Evolutionary conservation across 2,888 invertebrate species (phyloP), one percentile per base, ranked within the genome.

Genomic region (Amphipoea lucens): DNA sequence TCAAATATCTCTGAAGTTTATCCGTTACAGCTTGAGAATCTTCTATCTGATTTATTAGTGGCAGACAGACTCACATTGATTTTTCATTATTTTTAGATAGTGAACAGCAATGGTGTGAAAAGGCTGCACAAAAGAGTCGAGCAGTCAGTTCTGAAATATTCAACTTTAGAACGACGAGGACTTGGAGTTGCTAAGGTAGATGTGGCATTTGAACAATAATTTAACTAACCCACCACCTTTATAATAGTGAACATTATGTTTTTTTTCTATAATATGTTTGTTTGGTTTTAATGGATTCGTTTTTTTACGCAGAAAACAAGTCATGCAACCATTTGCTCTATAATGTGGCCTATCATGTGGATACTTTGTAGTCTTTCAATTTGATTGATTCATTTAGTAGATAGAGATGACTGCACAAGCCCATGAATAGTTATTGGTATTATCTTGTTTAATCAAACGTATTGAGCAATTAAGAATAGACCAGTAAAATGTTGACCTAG

Each of bases 81-180:
- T 71, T 74, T 40, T 57, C n/a, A 14, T 69, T 77, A 66, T 79
- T 93, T 92, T 45, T 90, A 97, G 96, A 97, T 98, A 75, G 98
- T 98, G 0, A 98, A 98, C 93, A 98, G 98, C 89, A 98, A 98
- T 90, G 98, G 98, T 4, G 97, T 98, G 54, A 98, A 99, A 91
- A 97, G 99, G 81, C 97, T 99, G 63, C 98, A 99, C 91, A 98
- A 98, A 87, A 97, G 99, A 85, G 99, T 99, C 4, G 98, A 99
- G 89, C 98, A 98, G 87, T 98, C 98, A 0, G 98, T 98, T 6
- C 96, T 99, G 2, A 98, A 98, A 90, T 98, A 98, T 87, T 98
- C 99, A 3, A 99, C 98, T 89, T 98, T 99, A 7, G 98, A 99
- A 91, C 97, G 98, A 82, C 98, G 98, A 94, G 98, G 99, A 17